These are phyloP conservation scores for Lytechinus variegatus DNA, from an alignment of 35 echinoderm and acorn worm species.

Conservation along the genomic window DNA sequence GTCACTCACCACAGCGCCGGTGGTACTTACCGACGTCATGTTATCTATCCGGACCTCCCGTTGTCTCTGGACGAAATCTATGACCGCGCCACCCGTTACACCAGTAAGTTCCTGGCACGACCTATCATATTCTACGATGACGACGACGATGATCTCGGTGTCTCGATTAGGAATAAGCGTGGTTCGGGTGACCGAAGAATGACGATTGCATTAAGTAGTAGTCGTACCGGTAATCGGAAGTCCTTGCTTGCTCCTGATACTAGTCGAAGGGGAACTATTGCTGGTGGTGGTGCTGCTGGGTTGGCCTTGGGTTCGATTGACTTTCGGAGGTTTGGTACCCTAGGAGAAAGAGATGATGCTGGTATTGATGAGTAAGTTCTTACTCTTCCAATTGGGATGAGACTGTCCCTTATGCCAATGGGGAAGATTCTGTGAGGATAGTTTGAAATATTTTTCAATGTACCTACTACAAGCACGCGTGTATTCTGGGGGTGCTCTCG, in stretches of 20 bases:
- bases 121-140: conserved; percentile 66
- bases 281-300: neutral
- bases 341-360: neutral
- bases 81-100: conserved; percentile 72
- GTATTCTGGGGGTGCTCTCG: no score
- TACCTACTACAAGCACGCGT: no score
- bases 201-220: conserved; percentile 16
- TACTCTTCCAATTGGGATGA: no score
- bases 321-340: conserved; percentile 6
- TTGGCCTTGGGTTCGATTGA: neutral
- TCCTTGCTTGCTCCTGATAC: neutral
- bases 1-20: conserved; percentile 1
- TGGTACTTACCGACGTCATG: conserved; percentile 40
- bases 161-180: neutral
- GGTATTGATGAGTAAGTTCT: neutral
- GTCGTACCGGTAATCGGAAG: neutral
- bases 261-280: neutral
- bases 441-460: no score
- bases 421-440: no score
- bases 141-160: conserved; percentile 61
- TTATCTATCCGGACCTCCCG: conserved; percentile 66
- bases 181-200: conserved; percentile 24
- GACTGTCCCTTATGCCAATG: no score
- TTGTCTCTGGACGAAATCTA: conserved; percentile 89
- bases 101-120: conserved; percentile 63